A percentile compares a stretch with the other conserved stretches of the same genome.
These are phyloP conservation scores for Urocyon cinereoargenteus DNA, from an alignment of 2,797 vertebrate genomes.

Conservation along the genomic window DNA sequence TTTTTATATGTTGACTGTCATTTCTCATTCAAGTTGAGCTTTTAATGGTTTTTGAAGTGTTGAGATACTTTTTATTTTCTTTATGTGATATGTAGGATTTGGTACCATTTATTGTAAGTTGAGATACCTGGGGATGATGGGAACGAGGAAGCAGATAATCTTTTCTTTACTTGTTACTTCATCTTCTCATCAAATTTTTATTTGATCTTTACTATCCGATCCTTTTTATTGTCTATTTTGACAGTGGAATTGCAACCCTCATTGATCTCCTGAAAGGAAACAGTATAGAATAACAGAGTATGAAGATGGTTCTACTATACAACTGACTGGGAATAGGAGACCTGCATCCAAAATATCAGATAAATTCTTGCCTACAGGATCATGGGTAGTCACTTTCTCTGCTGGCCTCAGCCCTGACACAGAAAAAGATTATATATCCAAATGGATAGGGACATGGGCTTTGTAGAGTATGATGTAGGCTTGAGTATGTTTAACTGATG, in stretches of 20 bases:
- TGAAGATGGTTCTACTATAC: background rate
- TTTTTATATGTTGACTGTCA: background rate
- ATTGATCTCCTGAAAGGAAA: background rate
- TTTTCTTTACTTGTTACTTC: background rate
- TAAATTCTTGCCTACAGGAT: background rate
- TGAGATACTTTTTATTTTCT: background rate
- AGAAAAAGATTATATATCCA: background rate
- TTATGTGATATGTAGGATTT: background rate
- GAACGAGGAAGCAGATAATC: background rate
- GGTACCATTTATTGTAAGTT: background rate
- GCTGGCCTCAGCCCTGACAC: background rate
- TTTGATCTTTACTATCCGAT: background rate
- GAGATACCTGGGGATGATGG: background rate
- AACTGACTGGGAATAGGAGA: background rate
- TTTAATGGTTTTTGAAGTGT: background rate
- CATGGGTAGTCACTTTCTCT: background rate
- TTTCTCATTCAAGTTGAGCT: background rate
- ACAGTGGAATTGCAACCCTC: background rate
- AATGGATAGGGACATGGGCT: background rate
- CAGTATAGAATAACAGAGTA: background rate
- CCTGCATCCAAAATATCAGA: background rate
- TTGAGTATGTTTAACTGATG: background rate
- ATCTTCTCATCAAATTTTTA: background rate
- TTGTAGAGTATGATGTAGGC: background rate
- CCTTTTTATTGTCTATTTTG: background rate